Conservation (phyloP, 2,797 vertebrate genomes). For the Adrianichthys oophorus region DNA sequence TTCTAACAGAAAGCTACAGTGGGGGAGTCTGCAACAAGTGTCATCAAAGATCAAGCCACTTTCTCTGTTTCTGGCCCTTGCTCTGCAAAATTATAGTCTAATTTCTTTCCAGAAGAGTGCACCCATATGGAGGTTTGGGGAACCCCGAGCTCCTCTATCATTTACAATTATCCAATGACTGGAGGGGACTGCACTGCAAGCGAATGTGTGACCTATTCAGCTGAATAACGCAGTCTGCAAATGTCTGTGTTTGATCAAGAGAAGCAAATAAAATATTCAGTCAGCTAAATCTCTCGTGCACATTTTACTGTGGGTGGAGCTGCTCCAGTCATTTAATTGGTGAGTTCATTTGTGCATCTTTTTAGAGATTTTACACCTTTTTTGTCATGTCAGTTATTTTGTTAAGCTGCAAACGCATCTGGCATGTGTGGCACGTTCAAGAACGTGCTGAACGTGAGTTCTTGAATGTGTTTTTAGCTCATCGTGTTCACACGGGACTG, state of each 20-base stretch:
- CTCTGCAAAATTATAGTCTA: slow-evolving; percentile 67
- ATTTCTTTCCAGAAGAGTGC: slow-evolving; percentile 70
- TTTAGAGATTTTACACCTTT: slow-evolving; percentile 5
- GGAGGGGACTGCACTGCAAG: slow-evolving; percentile 35
- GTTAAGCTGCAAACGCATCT: too few species aligned
- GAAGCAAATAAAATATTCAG: slow-evolving; percentile 21
- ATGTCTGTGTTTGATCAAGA: slow-evolving; percentile 23
- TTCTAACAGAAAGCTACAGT: too few species aligned
- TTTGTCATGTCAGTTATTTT: too few species aligned
- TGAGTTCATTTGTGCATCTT: slow-evolving; percentile 25
- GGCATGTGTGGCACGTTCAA: too few species aligned
- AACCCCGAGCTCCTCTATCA: slow-evolving; percentile 66
- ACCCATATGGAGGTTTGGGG: slow-evolving; percentile 67
- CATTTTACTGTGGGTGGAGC: slow-evolving; percentile 32
- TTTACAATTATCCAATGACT: slow-evolving; percentile 64
- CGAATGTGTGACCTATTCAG: slow-evolving; percentile 42
- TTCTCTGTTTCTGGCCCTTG: slow-evolving; percentile 32
- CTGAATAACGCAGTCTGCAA: slow-evolving; percentile 29
- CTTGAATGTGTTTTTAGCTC: too few species aligned
- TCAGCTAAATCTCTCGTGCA: slow-evolving; percentile 47
- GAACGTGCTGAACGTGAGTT: too few species aligned
- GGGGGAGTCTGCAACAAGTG: too few species aligned
- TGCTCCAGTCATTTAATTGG: slow-evolving; percentile 2
- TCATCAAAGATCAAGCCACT: not conserved
- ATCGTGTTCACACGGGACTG: too few species aligned